A percentile compares a stretch with the other conserved stretches of the same genome.
Conservation (phyloP, 2,888 invertebrate species). For the Rosalia funebris region DNA sequence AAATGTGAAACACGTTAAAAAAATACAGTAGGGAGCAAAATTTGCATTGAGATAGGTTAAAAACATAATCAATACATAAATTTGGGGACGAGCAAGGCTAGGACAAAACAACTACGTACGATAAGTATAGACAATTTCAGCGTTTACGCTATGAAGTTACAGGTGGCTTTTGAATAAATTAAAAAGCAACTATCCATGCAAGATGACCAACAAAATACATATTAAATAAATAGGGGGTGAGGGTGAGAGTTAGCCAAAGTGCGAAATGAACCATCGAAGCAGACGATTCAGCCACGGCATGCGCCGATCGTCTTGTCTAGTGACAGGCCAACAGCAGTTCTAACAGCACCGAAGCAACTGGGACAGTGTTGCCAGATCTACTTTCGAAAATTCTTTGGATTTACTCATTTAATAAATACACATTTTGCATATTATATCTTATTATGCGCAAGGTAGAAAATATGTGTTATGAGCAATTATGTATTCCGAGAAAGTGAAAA, state of each 20-base stretch:
- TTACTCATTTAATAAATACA: too few species aligned
- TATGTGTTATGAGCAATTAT: too few species aligned
- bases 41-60: slow-evolving; percentile 8
- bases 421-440: too few species aligned
- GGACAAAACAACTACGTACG: neutral
- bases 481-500: too few species aligned
- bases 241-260: neutral
- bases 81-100: neutral
- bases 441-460: too few species aligned
- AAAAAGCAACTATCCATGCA: neutral
- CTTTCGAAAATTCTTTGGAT: slow-evolving; percentile 6
- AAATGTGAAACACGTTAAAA: neutral
- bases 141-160: neutral
- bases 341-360: slow-evolving; percentile 22
- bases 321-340: slow-evolving; percentile 37
- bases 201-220: neutral
- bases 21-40: neutral
- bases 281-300: slow-evolving; percentile 26
- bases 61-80: slow-evolving; percentile 5
- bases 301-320: slow-evolving; percentile 38
- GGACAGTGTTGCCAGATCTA: slow-evolving; percentile 27
- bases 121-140: too few species aligned
- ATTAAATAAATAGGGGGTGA: neutral
- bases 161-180: neutral
- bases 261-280: slow-evolving; percentile 7